Evolutionary conservation across 2,888 invertebrate genomes (phyloP).

Genomic region (Rhagium mordax): DNA sequence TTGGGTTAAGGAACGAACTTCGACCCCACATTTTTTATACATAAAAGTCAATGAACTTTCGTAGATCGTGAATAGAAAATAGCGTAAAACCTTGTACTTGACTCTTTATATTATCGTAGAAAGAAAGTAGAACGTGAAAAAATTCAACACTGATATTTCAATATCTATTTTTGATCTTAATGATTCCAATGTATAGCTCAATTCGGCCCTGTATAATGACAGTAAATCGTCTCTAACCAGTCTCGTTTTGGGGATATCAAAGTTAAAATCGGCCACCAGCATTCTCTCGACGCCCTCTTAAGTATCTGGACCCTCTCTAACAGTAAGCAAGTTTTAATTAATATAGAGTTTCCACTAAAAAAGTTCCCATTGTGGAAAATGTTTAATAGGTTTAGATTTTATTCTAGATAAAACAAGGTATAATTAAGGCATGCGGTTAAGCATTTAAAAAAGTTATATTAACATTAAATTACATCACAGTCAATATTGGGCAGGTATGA

Average conservation of each 20-base stretch:
- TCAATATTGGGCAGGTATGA: too few relatives aligned
- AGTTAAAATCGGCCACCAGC: not conserved
- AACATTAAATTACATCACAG: too few relatives aligned
- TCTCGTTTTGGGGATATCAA: not conserved
- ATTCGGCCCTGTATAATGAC: not conserved
- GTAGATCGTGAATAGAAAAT: too few relatives aligned
- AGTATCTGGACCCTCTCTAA: constrained; percentile 3
- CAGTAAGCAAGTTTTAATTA: constrained; percentile 1
- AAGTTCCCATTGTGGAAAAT: not conserved
- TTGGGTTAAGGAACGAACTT: too few relatives aligned
- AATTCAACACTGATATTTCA: too few relatives aligned
- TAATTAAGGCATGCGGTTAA: not conserved
- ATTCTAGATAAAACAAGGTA: not conserved
- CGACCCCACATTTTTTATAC: too few relatives aligned
- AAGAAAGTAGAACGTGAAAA: too few relatives aligned
- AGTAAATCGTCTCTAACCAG: not conserved
- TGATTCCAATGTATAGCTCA: too few relatives aligned
- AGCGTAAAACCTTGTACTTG: too few relatives aligned
- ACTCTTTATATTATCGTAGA: too few relatives aligned
- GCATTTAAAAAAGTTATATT: not conserved
- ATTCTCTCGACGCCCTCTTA: not conserved
- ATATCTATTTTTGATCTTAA: too few relatives aligned
- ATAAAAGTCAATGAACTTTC: too few relatives aligned
- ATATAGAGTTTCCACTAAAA: not conserved
- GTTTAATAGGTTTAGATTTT: not conserved